Evolutionary conservation across 2,888 invertebrate genomes (phyloP).

Genomic region (Abscondita cerata): DNA sequence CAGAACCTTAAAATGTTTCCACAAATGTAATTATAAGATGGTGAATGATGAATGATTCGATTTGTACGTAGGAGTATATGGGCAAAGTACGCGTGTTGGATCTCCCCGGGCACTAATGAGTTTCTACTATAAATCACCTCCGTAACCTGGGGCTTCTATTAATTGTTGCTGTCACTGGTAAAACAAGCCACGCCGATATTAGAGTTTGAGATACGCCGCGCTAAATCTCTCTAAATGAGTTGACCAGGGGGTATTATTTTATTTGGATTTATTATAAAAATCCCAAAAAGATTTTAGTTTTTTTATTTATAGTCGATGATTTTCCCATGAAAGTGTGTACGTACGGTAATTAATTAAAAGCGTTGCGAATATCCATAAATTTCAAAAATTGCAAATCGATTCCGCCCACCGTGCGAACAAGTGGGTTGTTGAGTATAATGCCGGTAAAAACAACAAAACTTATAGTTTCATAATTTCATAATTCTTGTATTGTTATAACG

Average conservation of each 20-base stretch:
- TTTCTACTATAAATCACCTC: conserved; percentile 54
- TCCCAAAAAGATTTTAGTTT: neutral
- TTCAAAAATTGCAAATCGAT: conserved; percentile 30
- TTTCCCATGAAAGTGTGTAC: conserved; percentile 26
- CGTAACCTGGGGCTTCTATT: conserved; percentile 51
- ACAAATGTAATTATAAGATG: conserved; percentile 45
- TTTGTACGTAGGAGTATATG: conserved; percentile 40
- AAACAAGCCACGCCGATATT: conserved; percentile 46
- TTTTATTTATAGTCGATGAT: conserved; percentile 1
- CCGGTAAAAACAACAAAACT: conserved; percentile 45
- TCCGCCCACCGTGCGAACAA: conserved; percentile 22
- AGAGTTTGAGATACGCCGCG: conserved; percentile 44
- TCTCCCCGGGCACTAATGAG: conserved; percentile 54
- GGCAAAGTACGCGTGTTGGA: conserved; percentile 44
- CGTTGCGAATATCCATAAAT: conserved; percentile 30
- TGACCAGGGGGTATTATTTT: conserved; percentile 36
- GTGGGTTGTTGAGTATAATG: conserved; percentile 30
- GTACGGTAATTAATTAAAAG: conserved; percentile 30
- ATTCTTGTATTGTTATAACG: conserved; percentile 50
- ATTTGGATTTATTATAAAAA: conserved; percentile 23
- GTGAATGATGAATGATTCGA: conserved; percentile 44
- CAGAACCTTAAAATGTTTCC: conserved; percentile 36
- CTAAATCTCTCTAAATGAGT: conserved; percentile 38
- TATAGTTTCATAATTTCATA: conserved; percentile 52
- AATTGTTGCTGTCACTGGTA: conserved; percentile 54